Conservation (phyloP, 2,797 vertebrate species). For the Xenopus petersii region DNA sequence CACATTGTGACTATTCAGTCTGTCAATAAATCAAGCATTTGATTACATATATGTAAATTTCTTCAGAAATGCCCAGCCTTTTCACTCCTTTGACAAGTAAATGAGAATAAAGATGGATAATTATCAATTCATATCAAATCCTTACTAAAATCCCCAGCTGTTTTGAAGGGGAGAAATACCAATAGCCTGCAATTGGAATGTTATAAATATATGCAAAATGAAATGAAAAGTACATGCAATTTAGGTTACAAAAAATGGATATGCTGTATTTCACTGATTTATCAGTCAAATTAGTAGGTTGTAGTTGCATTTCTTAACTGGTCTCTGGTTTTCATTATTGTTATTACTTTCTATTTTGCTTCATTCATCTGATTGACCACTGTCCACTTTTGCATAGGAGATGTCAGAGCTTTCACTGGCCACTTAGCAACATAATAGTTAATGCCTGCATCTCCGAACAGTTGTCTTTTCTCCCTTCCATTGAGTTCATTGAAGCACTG, state of each 20-base stretch:
- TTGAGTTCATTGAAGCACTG: constrained; percentile 41
- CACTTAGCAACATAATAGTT: constrained; percentile 22
- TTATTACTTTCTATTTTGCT: too few species aligned
- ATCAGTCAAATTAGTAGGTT: constrained; percentile 21
- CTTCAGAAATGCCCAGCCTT: constrained; percentile 25
- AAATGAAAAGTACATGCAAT: constrained; percentile 35
- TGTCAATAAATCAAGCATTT: constrained; percentile 29
- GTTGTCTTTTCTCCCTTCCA: constrained; percentile 42
- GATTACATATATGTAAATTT: constrained; percentile 43
- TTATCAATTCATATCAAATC: constrained; percentile 14
- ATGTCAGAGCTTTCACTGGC: neutral
- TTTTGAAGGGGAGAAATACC: constrained; percentile 20
- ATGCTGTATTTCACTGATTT: constrained; percentile 11
- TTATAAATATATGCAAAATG: constrained; percentile 34
- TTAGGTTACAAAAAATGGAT: constrained; percentile 31
- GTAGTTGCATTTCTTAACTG: constrained; percentile 8
- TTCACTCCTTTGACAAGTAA: constrained; percentile 31
- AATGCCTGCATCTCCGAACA: constrained; percentile 30
- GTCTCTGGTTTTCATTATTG: neutral
- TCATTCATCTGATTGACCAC: too few species aligned
- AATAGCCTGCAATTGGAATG: constrained; percentile 20
- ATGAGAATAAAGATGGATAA: constrained; percentile 34
- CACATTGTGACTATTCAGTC: constrained; percentile 19
- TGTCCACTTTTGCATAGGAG: too few species aligned
- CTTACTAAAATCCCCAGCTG: constrained; percentile 6